phyloP scores from a whole-genome alignment of 1,140 invertebrate species.

The Drosophila mauritiana region DNA sequence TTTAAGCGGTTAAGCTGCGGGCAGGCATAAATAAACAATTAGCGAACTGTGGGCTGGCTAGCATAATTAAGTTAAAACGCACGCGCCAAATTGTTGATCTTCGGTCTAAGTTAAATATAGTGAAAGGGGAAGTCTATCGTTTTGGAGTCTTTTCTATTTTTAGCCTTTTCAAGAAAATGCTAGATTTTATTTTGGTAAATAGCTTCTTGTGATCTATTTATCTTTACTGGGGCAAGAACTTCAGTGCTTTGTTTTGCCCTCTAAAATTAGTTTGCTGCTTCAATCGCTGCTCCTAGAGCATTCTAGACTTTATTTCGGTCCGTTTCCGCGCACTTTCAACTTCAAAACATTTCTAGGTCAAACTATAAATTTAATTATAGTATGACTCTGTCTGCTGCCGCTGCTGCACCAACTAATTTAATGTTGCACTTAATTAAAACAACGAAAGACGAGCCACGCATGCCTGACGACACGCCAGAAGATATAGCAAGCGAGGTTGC shows the following conservation, averaged over 20 bases:
- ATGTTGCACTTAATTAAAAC: constrained; percentile 82
- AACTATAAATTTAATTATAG: constrained; percentile 75
- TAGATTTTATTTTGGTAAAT: constrained; percentile 3
- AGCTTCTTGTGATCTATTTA: background rate
- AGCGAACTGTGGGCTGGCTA: constrained; percentile 42
- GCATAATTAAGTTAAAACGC: constrained; percentile 38
- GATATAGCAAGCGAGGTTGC: constrained; percentile 28
- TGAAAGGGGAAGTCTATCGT: constrained; percentile 1
- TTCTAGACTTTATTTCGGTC: constrained; percentile 19
- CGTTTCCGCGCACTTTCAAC: constrained; percentile 53
- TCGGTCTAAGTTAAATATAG: background rate
- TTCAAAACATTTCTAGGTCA: constrained; percentile 79
- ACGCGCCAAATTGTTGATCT: constrained; percentile 43
- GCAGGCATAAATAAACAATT: constrained; percentile 50
- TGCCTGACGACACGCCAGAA: constrained; percentile 56
- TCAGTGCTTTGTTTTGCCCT: background rate
- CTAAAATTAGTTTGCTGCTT: constrained; percentile 25
- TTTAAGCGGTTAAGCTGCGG: constrained; percentile 58
- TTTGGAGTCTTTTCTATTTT: background rate
- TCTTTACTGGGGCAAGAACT: background rate
- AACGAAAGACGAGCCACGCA: constrained; percentile 59
- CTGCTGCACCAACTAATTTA: constrained; percentile 70
- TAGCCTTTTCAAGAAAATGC: constrained; percentile 4
- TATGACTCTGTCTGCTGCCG: constrained; percentile 42
- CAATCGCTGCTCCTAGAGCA: constrained; percentile 4